These are phyloP conservation scores for Drosophila nigromelanica DNA, from an alignment of 1,140 invertebrate species.

Conservation along the genomic window DNA sequence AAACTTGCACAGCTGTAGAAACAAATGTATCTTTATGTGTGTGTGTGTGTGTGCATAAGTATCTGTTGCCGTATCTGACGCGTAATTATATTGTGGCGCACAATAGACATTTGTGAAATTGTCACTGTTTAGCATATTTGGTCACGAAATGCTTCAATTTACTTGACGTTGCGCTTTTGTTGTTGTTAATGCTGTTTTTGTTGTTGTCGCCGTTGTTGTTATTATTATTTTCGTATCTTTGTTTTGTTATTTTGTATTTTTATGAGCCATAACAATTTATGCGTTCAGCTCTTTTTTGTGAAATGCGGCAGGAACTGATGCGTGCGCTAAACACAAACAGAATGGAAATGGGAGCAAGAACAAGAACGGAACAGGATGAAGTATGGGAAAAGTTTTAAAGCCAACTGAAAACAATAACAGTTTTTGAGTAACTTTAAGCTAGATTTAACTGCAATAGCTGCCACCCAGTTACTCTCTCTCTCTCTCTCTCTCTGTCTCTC, in stretches of 20 bases:
- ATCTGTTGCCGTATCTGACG: constrained; percentile 41
- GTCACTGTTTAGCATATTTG: constrained; percentile 81
- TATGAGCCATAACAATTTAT: constrained; percentile 79
- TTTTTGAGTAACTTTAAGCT: neutral
- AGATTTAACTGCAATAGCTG: constrained; percentile 2
- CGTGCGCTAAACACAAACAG: constrained; percentile 27
- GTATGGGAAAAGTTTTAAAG: constrained; percentile 1
- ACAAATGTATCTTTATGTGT: constrained; percentile 57
- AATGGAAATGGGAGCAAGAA: constrained; percentile 17
- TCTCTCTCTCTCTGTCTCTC: neutral
- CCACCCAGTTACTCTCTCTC: neutral
- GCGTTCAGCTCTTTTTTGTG: constrained; percentile 59
- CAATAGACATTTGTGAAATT: constrained; percentile 81
- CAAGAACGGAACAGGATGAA: constrained; percentile 6
- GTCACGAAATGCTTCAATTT: constrained; percentile 72
- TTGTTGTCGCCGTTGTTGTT: constrained; percentile 20
- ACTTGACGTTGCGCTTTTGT: constrained; percentile 54
- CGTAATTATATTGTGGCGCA: constrained; percentile 68
- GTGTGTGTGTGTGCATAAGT: constrained; percentile 18
- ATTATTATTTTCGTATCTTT: constrained; percentile 21
- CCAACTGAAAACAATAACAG: neutral
- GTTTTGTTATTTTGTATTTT: constrained; percentile 49
- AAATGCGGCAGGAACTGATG: constrained; percentile 48
- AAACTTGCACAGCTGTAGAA: constrained; percentile 57
- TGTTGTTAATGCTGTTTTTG: constrained; percentile 40